These are phyloP conservation scores for Akabosia matsudoensis DNA, from an alignment of 1,140 invertebrate species.

Conservation along the genomic window DNA sequence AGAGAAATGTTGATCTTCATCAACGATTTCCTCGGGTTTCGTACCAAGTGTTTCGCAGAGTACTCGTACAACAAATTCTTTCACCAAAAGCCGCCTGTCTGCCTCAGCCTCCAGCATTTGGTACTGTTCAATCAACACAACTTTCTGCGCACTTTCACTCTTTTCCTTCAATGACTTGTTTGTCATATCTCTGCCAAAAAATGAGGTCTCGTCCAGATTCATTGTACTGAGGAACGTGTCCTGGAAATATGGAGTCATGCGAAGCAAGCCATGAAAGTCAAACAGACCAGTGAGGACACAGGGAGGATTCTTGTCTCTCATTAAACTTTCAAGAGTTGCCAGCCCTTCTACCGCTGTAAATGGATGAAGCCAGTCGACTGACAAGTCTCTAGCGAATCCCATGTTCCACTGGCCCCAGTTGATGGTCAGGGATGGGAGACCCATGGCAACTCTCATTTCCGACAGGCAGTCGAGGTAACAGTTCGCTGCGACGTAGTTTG, in stretches of 20 bases:
- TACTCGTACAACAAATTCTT: neutral
- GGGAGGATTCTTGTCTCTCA: neutral
- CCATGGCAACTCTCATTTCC: slow-evolving; percentile 3
- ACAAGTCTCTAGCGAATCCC: neutral
- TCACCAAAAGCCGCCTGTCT: neutral
- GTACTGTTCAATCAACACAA: neutral
- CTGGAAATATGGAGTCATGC: neutral
- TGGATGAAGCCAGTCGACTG: neutral
- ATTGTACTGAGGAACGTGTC: neutral
- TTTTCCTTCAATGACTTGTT: neutral
- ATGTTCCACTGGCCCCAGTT: slow-evolving; percentile 34
- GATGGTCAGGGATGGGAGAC: slow-evolving; percentile 18
- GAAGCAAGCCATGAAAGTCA: neutral
- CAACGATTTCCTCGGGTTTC: neutral
- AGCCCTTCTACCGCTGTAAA: neutral
- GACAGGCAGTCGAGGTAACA: slow-evolving; percentile 25
- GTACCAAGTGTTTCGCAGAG: neutral
- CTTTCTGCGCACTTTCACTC: neutral
- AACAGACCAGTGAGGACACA: neutral
- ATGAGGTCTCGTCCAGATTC: neutral
- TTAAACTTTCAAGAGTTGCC: neutral
- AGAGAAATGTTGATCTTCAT: neutral
- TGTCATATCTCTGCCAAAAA: neutral
- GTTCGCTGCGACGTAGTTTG: slow-evolving; percentile 26
- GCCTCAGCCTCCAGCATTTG: neutral